phyloP scores from a whole-genome alignment of 2,113 vertebrate species.

The Atherinomorus stipes region DNA sequence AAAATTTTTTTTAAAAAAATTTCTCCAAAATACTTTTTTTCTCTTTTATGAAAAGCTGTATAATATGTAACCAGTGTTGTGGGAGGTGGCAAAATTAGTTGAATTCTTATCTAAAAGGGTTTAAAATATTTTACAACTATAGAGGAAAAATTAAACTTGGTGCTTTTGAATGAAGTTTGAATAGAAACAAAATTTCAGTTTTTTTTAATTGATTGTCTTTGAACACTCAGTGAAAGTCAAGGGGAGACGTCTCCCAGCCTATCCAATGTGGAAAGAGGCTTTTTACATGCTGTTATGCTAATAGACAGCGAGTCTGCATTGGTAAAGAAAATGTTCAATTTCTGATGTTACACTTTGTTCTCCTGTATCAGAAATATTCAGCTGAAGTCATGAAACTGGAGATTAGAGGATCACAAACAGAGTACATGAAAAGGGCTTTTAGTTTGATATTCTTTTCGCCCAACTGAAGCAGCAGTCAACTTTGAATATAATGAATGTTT shows the following conservation, averaged over 20 bases:
- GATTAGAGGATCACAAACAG: background rate
- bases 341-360: background rate
- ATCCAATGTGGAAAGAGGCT: background rate
- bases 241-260: background rate
- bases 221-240: constrained; percentile 1
- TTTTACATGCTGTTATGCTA: background rate
- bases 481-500: background rate
- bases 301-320: background rate
- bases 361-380: background rate
- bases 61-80: background rate
- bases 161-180: background rate
- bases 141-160: background rate
- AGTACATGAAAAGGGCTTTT: too few species aligned
- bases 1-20: too few species aligned
- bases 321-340: background rate
- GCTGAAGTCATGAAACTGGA: background rate
- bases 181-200: constrained; percentile 4
- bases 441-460: too few species aligned
- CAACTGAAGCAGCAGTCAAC: too few species aligned
- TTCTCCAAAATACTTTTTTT: too few species aligned
- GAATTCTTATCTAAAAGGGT: background rate
- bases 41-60: too few species aligned
- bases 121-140: background rate
- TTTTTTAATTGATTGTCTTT: background rate
- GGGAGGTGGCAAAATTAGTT: background rate